Evolutionary conservation across 2,113 vertebrate species (phyloP).

Genomic region (Plecotus auritus): DNA sequence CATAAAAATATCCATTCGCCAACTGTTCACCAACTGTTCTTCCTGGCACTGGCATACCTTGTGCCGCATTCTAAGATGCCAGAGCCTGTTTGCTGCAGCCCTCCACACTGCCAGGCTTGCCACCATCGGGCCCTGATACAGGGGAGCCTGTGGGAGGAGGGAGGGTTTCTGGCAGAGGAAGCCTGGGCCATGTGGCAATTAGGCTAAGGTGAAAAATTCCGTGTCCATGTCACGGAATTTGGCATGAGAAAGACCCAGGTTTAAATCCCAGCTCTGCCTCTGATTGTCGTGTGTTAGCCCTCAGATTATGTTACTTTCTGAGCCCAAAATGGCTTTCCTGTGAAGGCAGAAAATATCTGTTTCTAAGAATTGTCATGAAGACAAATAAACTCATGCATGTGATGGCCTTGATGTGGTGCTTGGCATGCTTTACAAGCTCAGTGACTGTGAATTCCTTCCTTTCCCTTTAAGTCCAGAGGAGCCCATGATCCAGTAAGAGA

Average conservation of each 20-base stretch:
- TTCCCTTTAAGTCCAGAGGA: neutral
- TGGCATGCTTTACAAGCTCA: neutral
- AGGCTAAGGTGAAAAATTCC: neutral
- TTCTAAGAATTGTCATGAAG: neutral
- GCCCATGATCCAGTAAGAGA: neutral
- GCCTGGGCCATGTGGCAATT: neutral
- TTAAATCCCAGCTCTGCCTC: neutral
- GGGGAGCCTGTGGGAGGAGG: neutral
- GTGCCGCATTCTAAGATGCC: constrained; percentile 73
- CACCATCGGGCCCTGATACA: neutral
- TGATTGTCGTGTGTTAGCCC: neutral
- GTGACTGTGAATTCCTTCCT: neutral
- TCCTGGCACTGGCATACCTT: constrained; percentile 79
- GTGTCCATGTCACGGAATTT: neutral
- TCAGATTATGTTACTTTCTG: neutral
- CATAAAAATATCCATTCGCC: constrained; percentile 85
- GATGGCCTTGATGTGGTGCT: neutral
- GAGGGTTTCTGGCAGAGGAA: constrained; percentile 20
- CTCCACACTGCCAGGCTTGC: constrained; percentile 29
- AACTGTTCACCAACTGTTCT: constrained; percentile 88
- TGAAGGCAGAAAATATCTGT: neutral
- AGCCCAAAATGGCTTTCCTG: neutral
- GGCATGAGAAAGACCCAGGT: neutral
- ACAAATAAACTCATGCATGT: neutral
- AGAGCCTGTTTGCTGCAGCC: constrained; percentile 69